Base-by-base conservation (phyloP, 2,888 invertebrate species). In the Helleia helle region DNA sequence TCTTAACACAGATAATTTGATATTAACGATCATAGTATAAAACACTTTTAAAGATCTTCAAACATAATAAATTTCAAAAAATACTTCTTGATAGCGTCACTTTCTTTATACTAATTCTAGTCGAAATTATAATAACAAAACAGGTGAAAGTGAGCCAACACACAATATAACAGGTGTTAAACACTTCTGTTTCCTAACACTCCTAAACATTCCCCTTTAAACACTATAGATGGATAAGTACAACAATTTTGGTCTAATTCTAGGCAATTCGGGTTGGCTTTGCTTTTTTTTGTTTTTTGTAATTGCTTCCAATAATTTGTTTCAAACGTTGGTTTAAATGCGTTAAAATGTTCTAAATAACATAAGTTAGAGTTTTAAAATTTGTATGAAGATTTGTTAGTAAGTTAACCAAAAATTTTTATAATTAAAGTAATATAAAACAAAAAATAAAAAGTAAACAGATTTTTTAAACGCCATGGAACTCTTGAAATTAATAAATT, bases 181-280 rank as follows among this genome's bases (percentile, higher is more conserved):
- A 56, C 52, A 48, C 58, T 59, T 59, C 60, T 56, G 54, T 52
- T 55, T 49, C 47, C 47, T 55, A 56, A 57, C 51, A 53, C 59
- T 49, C 60, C 60, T 56, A 54, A 58, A 57, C 75, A 80, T 80
- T 81, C 80, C 81, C 81, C 5, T 22, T 65, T 68, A 54, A 56
- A 57, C 62, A 73, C 61, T 59, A 71, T 69, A 63, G 79, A 71
- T 79, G 74, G 73, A 70, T 81, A 81, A 81, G 81, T 80, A 83
- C 77, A 70, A 71, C 69, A 69, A 73, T 70, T 68, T 67, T 68
- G 68, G 52, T 80, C 71, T 80, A 70, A 77, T 57, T 61, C 80
- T 83, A 83, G 79, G 74, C 80, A 62, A 71, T 75, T 71, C 73
- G 75, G 72, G 71, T 71, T 53, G 64, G 69, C 69, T 34, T 9